Evolutionary conservation across 2,888 invertebrate genomes (phyloP), one percentile per base, ranked within the genome.

Genomic region (Ophonus ardosiacus): DNA sequence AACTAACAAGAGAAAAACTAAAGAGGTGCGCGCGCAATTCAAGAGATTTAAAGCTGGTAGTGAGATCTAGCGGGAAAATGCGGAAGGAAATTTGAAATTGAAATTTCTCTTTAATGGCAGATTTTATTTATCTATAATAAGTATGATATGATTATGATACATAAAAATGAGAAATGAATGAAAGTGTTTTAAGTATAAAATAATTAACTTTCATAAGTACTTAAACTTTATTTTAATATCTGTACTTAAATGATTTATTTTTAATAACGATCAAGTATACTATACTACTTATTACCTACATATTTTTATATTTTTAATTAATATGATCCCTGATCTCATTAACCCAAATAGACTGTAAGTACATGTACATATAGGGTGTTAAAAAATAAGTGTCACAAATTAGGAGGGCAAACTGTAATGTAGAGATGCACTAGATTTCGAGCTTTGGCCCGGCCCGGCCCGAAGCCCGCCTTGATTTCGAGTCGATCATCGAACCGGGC

Each of bases 1-100:
- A 78, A 84, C 83, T 83, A 84, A 84, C 78, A 78, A 10, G 78
- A 78, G 78, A 84, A 84, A 84, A 78, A 18, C 65, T 18, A 63
- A 84, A 18, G 3, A 38, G 10, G 17, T 84, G 84, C 84, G 84
- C 84, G 78, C 84, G 84, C 84, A 84, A 31, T 21, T 17, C 6
- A 40, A 24, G n/a, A 17, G 40, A 21, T 40, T 61, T 80, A 13
- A 15, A 18, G 43, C 24, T 80, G 38, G 10, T 80, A 31, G 80
- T 61, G 80, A 17, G 5, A n/a, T 80, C 80, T 80, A 59, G 40
- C 80, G 80, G 40, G 40, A 38, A 40, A 61, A n/a, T 40, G 13
- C 61, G 31, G n/a, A 10, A 80, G 40, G 59, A 59, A 18, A 63
- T 18, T n/a, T 24, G 68, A 68, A 40, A 68, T 38, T 68, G 15